Base-by-base conservation (phyloP, 2,113 vertebrate species). In the Sterna hirundo region DNA sequence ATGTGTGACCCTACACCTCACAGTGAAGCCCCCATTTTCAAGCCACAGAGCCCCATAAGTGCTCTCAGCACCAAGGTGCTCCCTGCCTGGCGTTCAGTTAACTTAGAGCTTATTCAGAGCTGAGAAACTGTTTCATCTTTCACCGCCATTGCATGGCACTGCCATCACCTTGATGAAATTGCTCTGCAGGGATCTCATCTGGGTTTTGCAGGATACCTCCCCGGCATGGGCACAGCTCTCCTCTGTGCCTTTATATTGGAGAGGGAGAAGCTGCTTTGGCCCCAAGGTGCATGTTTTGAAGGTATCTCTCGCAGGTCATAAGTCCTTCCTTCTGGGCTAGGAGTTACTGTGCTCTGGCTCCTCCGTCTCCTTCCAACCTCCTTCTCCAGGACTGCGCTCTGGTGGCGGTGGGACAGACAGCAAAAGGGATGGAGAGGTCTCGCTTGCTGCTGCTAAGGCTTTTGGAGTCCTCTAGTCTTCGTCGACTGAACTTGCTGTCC, bases 1-100 rank as follows among this genome's bases (percentile, higher is more conserved):
- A 42, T 0, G 1, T 36, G 15, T 26, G 12, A 66, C 22, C 38
- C 11, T 54, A 20, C 7, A 6, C 54, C 34, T 36, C 4, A 0
- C 27, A 23, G 27, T 19, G 29, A 25, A 32, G 34, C 8, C 20
- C 2, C 40, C n/a, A 4, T 54, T 81, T 52, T 34, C n/a, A 54
- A 81, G 44, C 34, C 44, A n/a, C 29, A 44, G 69, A 69, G 29
- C 49, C 25, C 12, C 4, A 0, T 7, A 25, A 4, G 32, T 29
- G 26, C 54, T 52, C 34, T 42, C 55, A 10, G 34, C 25, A 34
- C 15, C 25, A 20, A 68, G 55, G 47, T 10, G 5, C 34, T 64
- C 51, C 44, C 25, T 26, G 16, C 55, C 57, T 65, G 2, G 0
- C 1, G 1, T 32, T 84, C 34, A 13, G 32, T 70, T 61, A 66